Conservation (phyloP, 1,140 invertebrate species). For the Microplitis mediator region DNA sequence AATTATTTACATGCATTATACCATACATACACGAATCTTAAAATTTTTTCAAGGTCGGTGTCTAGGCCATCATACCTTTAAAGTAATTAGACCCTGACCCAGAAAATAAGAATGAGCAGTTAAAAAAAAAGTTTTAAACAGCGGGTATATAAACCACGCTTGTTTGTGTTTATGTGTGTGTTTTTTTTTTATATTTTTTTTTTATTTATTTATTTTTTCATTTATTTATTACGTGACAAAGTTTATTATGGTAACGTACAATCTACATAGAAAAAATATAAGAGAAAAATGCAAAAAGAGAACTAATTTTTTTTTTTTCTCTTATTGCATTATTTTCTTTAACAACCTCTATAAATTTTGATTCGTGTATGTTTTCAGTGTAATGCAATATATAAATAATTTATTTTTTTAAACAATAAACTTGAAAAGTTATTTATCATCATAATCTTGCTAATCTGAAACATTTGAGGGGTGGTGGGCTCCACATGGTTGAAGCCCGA, state of each 20-base stretch:
- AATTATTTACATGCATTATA: too few species aligned
- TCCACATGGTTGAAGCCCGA: conserved; percentile 42
- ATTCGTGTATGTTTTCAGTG: not conserved
- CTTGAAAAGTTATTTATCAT: not conserved
- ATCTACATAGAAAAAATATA: conserved; percentile 16
- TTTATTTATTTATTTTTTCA: conserved; percentile 27
- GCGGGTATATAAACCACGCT: not conserved
- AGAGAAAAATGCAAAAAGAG: conserved; percentile 8
- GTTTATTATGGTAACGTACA: conserved; percentile 2
- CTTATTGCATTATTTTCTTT: not conserved
- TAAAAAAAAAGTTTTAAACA: not conserved
- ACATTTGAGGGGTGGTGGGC: conserved; percentile 6
- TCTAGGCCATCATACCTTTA: not conserved
- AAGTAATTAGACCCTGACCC: not conserved
- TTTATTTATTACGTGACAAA: conserved; percentile 23
- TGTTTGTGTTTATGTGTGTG: conserved; percentile 23
- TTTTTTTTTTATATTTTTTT: conserved; percentile 35
- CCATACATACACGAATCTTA: not conserved
- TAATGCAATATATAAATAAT: not conserved
- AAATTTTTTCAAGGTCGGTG: not conserved
- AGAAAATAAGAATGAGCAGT: not conserved
- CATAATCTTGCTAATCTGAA: not conserved
- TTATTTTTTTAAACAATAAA: not conserved
- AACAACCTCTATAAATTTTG: not conserved
- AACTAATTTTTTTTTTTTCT: not conserved